A percentile compares a stretch with the other conserved stretches of the same genome.
Evolutionary conservation across 64 coral and sea anemone genomes (phyloP).

Genomic region (Platygyra sinensis): DNA sequence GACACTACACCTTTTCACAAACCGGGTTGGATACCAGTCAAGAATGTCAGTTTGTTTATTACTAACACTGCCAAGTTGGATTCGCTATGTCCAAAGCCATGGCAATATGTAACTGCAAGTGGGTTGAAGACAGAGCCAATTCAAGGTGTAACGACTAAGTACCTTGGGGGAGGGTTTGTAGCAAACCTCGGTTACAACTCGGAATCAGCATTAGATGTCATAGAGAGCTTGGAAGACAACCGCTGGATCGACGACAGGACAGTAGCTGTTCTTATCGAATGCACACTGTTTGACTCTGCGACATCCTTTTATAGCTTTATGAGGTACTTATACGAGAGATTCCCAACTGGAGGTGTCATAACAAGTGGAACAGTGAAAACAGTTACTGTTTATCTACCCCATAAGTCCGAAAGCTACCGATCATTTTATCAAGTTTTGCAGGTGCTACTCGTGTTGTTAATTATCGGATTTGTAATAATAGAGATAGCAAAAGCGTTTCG

Average conservation of each 20-base stretch:
- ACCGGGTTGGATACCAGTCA: slow-evolving; percentile 50
- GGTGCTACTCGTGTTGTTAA: slow-evolving; percentile 53
- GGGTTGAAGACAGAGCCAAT: slow-evolving; percentile 28
- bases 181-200: slow-evolving; percentile 78
- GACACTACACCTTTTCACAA: slow-evolving; percentile 14
- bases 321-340: slow-evolving; percentile 69
- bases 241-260: slow-evolving; percentile 69
- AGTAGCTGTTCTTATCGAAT: slow-evolving; percentile 61
- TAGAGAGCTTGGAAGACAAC: slow-evolving; percentile 13
- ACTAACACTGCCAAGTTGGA: background rate
- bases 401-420: slow-evolving; percentile 4
- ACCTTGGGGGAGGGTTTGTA: slow-evolving; percentile 72
- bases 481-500: slow-evolving; percentile 48
- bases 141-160: slow-evolving; percentile 25
- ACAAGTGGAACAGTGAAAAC: slow-evolving; percentile 41
- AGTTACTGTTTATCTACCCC: slow-evolving; percentile 52
- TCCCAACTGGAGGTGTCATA: slow-evolving; percentile 29
- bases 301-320: slow-evolving; percentile 50
- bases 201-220: slow-evolving; percentile 7
- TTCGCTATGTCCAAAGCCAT: slow-evolving; percentile 53
- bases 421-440: slow-evolving; percentile 68
- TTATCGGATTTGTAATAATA: slow-evolving; percentile 17
- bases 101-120: slow-evolving; percentile 54
- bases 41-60: background rate
- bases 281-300: slow-evolving; percentile 64